phyloP scores from a whole-genome alignment of 2,797 vertebrate species.

The Leptodactylus fallax region DNA sequence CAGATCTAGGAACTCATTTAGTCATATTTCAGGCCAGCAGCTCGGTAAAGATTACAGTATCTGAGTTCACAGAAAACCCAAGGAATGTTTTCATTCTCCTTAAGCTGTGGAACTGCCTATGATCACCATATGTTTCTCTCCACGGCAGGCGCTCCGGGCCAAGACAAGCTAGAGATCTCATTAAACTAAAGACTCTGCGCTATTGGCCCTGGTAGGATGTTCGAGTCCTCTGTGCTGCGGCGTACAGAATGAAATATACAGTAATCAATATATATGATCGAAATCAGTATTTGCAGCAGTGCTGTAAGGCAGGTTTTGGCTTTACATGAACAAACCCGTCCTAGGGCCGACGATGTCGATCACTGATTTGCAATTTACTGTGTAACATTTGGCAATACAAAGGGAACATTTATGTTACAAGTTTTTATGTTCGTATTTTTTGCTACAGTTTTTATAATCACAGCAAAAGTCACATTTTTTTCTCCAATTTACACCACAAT shows the following conservation, averaged over 20 bases:
- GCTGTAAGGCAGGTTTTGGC: neutral
- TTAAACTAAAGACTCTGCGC: constrained; percentile 5
- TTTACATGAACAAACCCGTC: neutral
- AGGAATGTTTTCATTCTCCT: constrained; percentile 19
- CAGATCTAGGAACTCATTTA: constrained; percentile 13
- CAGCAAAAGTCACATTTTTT: neutral
- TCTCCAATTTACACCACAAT: neutral
- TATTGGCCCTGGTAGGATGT: neutral
- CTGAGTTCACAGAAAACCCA: constrained; percentile 7
- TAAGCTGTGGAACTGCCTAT: constrained; percentile 23
- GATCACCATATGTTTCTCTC: constrained; percentile 43
- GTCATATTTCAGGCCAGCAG: neutral
- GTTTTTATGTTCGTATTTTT: neutral
- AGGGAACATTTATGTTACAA: too few species aligned
- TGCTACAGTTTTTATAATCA: neutral
- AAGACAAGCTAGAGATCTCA: constrained; percentile 23
- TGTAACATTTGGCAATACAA: neutral
- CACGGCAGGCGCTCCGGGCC: neutral
- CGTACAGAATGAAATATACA: neutral
- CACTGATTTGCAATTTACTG: neutral
- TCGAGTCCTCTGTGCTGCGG: neutral
- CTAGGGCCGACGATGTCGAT: too few species aligned
- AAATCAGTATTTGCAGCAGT: neutral
- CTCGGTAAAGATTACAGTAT: constrained; percentile 34
- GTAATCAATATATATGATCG: neutral